A percentile compares a stretch with the other conserved stretches of the same genome.
phyloP scores from a whole-genome alignment of 1,140 invertebrate species.

The Drosophila lacertosa region DNA sequence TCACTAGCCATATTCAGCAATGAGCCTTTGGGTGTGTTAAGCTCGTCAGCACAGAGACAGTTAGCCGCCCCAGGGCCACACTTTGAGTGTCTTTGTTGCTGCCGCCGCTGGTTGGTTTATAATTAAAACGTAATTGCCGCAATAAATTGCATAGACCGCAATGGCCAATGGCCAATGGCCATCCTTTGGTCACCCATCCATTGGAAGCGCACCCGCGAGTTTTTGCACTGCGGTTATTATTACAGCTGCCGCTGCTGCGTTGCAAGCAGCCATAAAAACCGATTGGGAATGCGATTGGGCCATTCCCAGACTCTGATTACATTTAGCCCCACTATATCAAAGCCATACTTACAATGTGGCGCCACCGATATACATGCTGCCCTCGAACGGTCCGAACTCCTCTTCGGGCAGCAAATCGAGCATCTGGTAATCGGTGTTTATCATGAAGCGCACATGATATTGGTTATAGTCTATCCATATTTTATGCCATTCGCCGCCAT shows the following conservation, averaged over 20 bases:
- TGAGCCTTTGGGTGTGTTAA: not conserved
- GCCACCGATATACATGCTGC: constrained; percentile 96
- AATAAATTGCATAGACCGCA: constrained; percentile 79
- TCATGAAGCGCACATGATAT: constrained; percentile 96
- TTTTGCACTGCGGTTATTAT: constrained; percentile 61
- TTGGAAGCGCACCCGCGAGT: constrained; percentile 31
- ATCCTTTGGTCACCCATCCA: constrained; percentile 27
- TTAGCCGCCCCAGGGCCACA: constrained; percentile 4
- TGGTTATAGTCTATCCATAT: constrained; percentile 97
- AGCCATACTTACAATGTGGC: constrained; percentile 91
- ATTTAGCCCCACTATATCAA: not conserved
- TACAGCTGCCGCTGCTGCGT: constrained; percentile 50
- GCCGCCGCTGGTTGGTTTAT: constrained; percentile 56
- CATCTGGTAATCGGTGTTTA: constrained; percentile 95
- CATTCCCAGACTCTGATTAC: constrained; percentile 38
- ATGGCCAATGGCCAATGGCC: constrained; percentile 52
- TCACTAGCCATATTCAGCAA: not conserved
- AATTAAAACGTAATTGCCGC: constrained; percentile 80
- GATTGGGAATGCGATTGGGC: constrained; percentile 2
- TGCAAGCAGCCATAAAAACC: constrained; percentile 65
- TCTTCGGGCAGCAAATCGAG: constrained; percentile 92
- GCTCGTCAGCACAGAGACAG: constrained; percentile 8
- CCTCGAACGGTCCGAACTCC: constrained; percentile 95
- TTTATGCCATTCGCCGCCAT: constrained; percentile 97
- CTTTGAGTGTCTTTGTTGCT: constrained; percentile 34